Percentiles rank a stretch among this genome's conserved stretches.
phyloP scores from a whole-genome alignment of 2,113 vertebrate species.

The Mola mola region DNA sequence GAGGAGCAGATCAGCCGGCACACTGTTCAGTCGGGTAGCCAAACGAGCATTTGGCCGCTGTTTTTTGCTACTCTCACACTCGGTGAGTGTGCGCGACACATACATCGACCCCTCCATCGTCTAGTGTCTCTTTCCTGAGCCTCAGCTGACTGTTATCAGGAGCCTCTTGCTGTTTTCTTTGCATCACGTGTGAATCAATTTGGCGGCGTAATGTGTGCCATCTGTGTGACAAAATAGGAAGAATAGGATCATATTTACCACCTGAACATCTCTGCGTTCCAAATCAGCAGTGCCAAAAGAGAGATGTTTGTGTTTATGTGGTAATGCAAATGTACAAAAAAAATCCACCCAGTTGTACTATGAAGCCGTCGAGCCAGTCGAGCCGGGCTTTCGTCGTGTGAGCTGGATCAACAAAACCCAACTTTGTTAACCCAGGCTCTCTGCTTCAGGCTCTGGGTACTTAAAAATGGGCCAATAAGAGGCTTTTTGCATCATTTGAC shows the following conservation, averaged over 20 bases:
- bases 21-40: background rate
- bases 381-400: no score
- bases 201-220: conserved; percentile 7
- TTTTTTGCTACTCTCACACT: conserved; percentile 4
- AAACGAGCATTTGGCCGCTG: conserved; percentile 15
- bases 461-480: no score
- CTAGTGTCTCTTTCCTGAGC: background rate
- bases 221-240: conserved; percentile 7
- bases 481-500: no score
- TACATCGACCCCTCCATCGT: background rate
- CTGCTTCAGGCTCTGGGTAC: no score
- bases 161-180: background rate
- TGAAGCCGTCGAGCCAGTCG: no score
- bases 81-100: background rate
- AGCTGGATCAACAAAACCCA: no score
- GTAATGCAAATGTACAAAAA: no score
- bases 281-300: no score
- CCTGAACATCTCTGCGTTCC: no score
- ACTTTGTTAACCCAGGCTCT: no score
- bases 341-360: no score
- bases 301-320: no score
- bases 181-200: background rate
- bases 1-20: background rate
- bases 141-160: background rate
- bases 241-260: background rate